These are phyloP conservation scores for Thereva unica DNA, from an alignment of 2,888 invertebrate genomes.

Conservation along the genomic window DNA sequence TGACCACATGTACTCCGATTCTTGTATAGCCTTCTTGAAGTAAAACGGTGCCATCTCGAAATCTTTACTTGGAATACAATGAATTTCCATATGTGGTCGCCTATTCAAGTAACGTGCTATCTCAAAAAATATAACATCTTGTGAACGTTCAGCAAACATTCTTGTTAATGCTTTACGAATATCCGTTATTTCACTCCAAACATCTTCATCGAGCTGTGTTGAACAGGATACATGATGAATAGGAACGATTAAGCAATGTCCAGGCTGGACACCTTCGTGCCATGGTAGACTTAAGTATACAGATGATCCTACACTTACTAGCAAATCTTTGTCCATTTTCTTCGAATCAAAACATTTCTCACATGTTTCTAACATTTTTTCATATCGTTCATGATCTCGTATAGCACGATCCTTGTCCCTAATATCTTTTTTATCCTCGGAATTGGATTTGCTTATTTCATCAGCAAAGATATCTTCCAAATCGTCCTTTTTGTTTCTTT, in stretches of 20 bases:
- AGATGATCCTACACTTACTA: slow-evolving; percentile 78
- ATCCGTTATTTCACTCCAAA: slow-evolving; percentile 81
- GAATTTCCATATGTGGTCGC: slow-evolving; percentile 82
- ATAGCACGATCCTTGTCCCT: slow-evolving; percentile 70
- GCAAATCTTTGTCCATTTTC: slow-evolving; percentile 80
- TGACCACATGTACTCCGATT: slow-evolving; percentile 94
- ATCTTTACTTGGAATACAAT: slow-evolving; percentile 85
- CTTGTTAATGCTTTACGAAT: slow-evolving; percentile 77
- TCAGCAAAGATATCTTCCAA: slow-evolving; percentile 85
- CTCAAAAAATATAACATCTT: slow-evolving; percentile 91
- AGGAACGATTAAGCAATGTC: slow-evolving; percentile 87
- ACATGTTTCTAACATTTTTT: slow-evolving; percentile 78
- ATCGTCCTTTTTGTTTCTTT: slow-evolving; percentile 69
- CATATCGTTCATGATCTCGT: slow-evolving; percentile 71
- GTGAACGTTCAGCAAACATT: slow-evolving; percentile 73
- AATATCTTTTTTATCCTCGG: slow-evolving; percentile 65
- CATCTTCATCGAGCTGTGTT: slow-evolving; percentile 90
- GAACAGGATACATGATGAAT: slow-evolving; percentile 78
- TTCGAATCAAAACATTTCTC: slow-evolving; percentile 80
- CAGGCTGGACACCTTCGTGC: slow-evolving; percentile 76
- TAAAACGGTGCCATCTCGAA: slow-evolving; percentile 93
- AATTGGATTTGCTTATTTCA: slow-evolving; percentile 70
- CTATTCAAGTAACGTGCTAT: slow-evolving; percentile 73
- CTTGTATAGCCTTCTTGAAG: slow-evolving; percentile 96
- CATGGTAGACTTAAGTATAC: slow-evolving; percentile 85